Base-by-base conservation (phyloP, 2,888 invertebrate species). In the Poecilobothrus nobilitatus region DNA sequence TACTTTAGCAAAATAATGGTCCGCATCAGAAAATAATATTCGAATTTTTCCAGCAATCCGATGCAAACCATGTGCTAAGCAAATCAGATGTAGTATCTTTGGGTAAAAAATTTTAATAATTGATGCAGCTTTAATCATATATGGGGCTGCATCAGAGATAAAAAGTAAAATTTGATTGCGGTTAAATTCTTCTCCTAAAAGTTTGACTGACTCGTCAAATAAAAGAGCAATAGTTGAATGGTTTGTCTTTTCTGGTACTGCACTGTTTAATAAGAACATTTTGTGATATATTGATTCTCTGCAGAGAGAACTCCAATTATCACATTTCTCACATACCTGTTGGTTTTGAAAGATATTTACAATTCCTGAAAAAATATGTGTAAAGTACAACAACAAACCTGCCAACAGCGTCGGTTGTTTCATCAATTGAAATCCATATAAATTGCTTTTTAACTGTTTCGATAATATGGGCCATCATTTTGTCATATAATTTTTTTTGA, bases 31-130 rank as follows among this genome's bases (percentile, higher is more conserved):
- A 64, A 33, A 64, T 12, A 64, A 2, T 15, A 5, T 4, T 69
- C 76, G 63, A 41, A 77, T 71, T 61, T 70, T 66, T 73, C 77
- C 76, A 15, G 73, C 74, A 15, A 78, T 73, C 65, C 74, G 67
- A 70, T 77, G 74, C 4, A 78, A 34, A 18, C 71, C 75, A 71
- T 77, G 77, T 15, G 75, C 75, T 62, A 77, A 66, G 70, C 76
- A 78, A 33, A 76, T 78, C 20, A 73, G 53, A 69, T 77, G 76
- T 10, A 76, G 66, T 67, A 78, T 66, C 66, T 74, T 73, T 20
- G 72, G 71, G 68, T 74, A 77, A 21, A 74, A 73, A 10, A 70
- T 70, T 72, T 74, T 73, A 44, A 77, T 68, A 65, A 68, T 71
- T 66, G 66, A 66, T 5, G 67, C 73, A 27, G 76, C 71, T 71